Conservation (phyloP, 2,888 invertebrate species). For the Scaptodrosophila latifasciaeformis region DNA sequence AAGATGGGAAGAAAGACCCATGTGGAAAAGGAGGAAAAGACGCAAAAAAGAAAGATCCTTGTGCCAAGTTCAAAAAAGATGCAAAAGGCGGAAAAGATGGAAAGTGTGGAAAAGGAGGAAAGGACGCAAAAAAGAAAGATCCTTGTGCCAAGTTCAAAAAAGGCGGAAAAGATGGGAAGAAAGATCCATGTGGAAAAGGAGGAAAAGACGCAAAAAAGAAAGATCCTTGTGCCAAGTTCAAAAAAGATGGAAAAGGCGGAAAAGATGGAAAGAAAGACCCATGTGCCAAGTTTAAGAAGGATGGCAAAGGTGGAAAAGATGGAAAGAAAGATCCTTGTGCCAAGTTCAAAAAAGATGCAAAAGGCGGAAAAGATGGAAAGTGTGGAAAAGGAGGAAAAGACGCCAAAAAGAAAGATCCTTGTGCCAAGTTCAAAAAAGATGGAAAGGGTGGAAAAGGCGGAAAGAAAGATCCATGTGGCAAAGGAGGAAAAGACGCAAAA, state of each 20-base stretch:
- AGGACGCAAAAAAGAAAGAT: constrained; percentile 18
- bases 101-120: constrained; percentile 13
- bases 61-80: constrained; percentile 1
- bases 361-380: background rate
- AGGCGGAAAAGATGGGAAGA: constrained; percentile 7
- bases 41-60: constrained; percentile 17
- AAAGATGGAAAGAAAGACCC: constrained; percentile 7
- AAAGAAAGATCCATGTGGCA: constrained; percentile 1
- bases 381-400: constrained; percentile 6
- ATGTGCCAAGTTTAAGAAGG: constrained; percentile 2
- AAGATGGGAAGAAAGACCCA: constrained; percentile 4
- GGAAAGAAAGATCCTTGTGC: constrained; percentile 8
- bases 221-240: constrained; percentile 13
- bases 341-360: background rate
- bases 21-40: too few species aligned
- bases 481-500: background rate
- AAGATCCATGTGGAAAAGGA: constrained; percentile 11
- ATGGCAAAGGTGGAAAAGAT: background rate
- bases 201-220: constrained; percentile 10
- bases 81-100: constrained; percentile 7
- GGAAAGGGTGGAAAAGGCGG: constrained; percentile 6
- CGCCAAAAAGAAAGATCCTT: constrained; percentile 23
- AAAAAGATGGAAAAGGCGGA: background rate
- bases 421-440: constrained; percentile 25
- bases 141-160: constrained; percentile 29